These are phyloP conservation scores for Telmatherina bonti DNA, from an alignment of 2,797 vertebrate species.

Conservation along the genomic window DNA sequence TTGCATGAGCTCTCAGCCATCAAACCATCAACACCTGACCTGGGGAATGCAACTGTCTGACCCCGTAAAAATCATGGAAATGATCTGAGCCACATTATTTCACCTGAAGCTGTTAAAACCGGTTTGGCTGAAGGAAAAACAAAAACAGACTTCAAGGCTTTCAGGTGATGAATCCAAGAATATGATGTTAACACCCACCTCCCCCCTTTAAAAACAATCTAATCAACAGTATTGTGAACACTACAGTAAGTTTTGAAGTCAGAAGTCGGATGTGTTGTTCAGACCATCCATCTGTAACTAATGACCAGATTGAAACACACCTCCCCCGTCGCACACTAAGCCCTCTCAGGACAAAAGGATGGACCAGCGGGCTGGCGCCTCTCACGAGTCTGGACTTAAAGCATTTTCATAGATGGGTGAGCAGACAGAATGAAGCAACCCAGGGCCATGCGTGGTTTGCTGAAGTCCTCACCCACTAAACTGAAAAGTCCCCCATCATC, in stretches of 20 bases:
- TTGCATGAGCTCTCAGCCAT: conserved; percentile 65
- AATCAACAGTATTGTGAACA: conserved; percentile 31
- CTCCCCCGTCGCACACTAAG: conserved; percentile 77
- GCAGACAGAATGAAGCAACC: conserved; percentile 85
- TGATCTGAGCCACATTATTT: conserved; percentile 14
- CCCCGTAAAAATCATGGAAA: conserved; percentile 46
- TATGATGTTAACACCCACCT: background rate
- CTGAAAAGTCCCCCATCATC: conserved; percentile 43
- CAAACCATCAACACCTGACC: conserved; percentile 71
- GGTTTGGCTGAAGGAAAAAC: background rate
- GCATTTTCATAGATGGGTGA: conserved; percentile 85
- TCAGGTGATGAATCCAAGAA: background rate
- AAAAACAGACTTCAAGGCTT: background rate
- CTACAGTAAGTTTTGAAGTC: conserved; percentile 47
- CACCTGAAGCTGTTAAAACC: conserved; percentile 6
- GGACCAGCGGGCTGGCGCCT: conserved; percentile 64
- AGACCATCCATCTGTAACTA: conserved; percentile 70
- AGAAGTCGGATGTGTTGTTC: conserved; percentile 46
- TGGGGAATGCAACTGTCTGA: conserved; percentile 62
- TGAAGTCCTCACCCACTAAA: conserved; percentile 44
- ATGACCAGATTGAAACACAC: conserved; percentile 72
- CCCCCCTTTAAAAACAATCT: background rate
- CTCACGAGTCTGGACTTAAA: conserved; percentile 80
- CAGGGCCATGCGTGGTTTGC: conserved; percentile 60
- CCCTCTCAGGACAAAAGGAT: conserved; percentile 76